Base-by-base conservation (phyloP, 2,113 vertebrate genomes). In the Silurus glanis region DNA sequence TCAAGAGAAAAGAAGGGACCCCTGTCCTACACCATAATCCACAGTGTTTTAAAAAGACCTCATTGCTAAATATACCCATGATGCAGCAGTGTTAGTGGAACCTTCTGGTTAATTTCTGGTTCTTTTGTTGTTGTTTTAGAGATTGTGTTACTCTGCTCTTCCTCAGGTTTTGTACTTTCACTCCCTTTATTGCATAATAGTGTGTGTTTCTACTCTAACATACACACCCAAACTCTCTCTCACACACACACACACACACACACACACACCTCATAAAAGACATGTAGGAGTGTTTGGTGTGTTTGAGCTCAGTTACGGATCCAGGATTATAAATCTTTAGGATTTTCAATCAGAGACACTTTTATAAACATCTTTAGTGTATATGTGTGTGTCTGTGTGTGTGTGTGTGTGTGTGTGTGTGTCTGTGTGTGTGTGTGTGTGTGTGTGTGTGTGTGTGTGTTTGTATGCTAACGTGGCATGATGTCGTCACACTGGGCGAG, bases 331-430 rank as follows among this genome's bases (percentile, higher is more conserved):
- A 80, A 80, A 80, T 59, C 78, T 80, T 21, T 55, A 56, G n/a
- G 12, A 56, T 25, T 28, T 25, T 4, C 72, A 55, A 51, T 37
- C 53, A 19, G 2, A 9, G 78, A 45, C 78, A 80, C 21, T 80
- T 80, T 59, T 80, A 78, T 37, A 45, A 59, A 10, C 21, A 16
- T 17, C 17, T 80, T 5, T 23, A 14, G 14, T 56, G 13, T 78
- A 53, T 49, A 45, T 74, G 67, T 76, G 49, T 53, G 49, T 49
- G 19, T 21, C 4, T 56, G 55, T 67, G 66, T 69, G 66, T 69
- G n/a, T 69, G 67, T 69, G 75, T 78, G 75, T 78, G 75, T 76
- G 74, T 76, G 21, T 76, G 75, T 78, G 75, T 78, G 75, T 76
- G 74, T 76, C 51, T 78, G 75, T 78, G 75, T 76, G 74, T n/a